Conservation (phyloP, 1,140 invertebrate species). For the Argopecten irradians region DNA sequence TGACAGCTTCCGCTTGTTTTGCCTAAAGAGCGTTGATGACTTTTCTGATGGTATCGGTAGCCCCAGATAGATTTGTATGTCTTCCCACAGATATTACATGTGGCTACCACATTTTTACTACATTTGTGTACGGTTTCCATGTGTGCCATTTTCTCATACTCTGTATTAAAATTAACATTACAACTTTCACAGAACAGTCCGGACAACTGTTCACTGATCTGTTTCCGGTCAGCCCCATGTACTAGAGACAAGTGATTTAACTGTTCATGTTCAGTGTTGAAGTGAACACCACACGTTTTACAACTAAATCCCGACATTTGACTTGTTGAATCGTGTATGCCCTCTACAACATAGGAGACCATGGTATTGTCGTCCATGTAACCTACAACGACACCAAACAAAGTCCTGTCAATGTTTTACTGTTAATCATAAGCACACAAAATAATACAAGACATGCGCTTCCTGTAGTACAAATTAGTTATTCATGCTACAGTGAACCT, state of each 20-base stretch:
- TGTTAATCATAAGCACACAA: background rate
- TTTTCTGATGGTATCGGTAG: slow-evolving; percentile 34
- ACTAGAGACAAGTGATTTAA: background rate
- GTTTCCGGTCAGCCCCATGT: background rate
- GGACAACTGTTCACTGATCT: background rate
- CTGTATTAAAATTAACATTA: background rate
- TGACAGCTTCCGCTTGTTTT: slow-evolving; percentile 7
- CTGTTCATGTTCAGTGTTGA: background rate
- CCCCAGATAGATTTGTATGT: background rate
- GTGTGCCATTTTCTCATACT: background rate
- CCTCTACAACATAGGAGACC: background rate
- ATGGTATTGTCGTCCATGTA: background rate
- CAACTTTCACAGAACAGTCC: background rate
- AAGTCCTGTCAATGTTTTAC: background rate
- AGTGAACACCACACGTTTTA: background rate
- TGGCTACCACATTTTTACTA: background rate
- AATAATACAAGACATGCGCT: background rate
- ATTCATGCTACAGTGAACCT: no score
- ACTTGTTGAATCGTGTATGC: background rate
- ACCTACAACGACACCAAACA: slow-evolving; percentile 4
- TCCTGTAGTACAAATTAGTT: background rate
- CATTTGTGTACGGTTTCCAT: background rate
- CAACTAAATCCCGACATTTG: background rate
- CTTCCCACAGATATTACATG: slow-evolving; percentile 25
- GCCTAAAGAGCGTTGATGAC: slow-evolving; percentile 8